phyloP scores from a whole-genome alignment of 2,888 invertebrate species.

The Amiota communis region DNA sequence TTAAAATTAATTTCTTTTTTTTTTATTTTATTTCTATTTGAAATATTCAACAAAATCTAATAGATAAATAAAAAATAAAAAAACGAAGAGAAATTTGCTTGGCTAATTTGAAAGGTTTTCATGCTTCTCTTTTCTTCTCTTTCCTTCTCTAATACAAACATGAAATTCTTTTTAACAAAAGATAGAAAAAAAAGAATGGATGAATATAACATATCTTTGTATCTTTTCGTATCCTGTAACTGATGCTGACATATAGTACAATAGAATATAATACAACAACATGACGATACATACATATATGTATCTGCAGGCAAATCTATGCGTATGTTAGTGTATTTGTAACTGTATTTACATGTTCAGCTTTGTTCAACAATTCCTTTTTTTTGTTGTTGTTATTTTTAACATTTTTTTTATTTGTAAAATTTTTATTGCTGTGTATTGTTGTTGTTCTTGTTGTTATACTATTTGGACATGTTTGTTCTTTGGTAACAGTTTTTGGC shows the following conservation, averaged over 20 bases:
- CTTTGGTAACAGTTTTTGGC: constrained; percentile 35
- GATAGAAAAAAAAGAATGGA: no score
- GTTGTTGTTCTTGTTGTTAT: constrained; percentile 3
- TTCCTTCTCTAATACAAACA: neutral
- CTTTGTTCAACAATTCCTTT: constrained; percentile 27
- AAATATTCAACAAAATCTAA: no score
- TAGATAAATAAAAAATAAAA: constrained; percentile 32
- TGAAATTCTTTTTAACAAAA: constrained; percentile 14
- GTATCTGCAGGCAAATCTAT: constrained; percentile 26
- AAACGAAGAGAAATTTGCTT: constrained; percentile 10
- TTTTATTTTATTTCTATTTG: neutral
- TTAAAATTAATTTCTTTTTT: neutral
- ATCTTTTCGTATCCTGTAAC: constrained; percentile 14
- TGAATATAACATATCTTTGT: neutral
- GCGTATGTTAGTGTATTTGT: neutral
- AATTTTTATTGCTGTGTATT: constrained; percentile 16
- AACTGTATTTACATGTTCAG: constrained; percentile 24
- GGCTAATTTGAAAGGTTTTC: constrained; percentile 42
- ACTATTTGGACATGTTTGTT: constrained; percentile 20
- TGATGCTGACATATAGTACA: neutral
- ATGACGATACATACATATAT: neutral
- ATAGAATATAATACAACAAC: no score
- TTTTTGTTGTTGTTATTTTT: constrained; percentile 5
- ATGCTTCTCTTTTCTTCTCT: constrained; percentile 12
- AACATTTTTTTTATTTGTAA: constrained; percentile 19